Evolutionary conservation across 1,140 invertebrate genomes (phyloP).

Genomic region (Drosophila sturtevanti): DNA sequence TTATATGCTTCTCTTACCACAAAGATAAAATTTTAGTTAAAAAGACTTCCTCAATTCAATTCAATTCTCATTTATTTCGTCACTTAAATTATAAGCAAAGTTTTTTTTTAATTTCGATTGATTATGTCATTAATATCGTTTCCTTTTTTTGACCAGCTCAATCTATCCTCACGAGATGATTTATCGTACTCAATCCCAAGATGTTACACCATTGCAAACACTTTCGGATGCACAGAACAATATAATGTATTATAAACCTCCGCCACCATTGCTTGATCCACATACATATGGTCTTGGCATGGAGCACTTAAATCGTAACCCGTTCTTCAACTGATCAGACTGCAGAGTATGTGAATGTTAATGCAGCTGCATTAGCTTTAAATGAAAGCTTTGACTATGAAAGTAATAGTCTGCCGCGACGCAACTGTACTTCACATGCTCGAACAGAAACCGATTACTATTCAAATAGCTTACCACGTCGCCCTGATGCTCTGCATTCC

Average conservation of each 20-base stretch:
- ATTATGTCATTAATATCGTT: too few species aligned
- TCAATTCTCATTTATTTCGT: too few species aligned
- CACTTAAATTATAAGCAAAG: too few species aligned
- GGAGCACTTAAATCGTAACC: slow-evolving; percentile 55
- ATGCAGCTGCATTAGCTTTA: slow-evolving; percentile 61
- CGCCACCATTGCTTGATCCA: slow-evolving; percentile 62
- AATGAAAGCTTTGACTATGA: slow-evolving; percentile 79
- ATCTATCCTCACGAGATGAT: slow-evolving; percentile 88
- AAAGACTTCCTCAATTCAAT: too few species aligned
- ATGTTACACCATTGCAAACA: slow-evolving; percentile 78
- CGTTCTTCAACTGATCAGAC: slow-evolving; percentile 47
- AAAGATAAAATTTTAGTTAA: too few species aligned
- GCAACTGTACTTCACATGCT: slow-evolving; percentile 69
- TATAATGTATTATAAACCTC: slow-evolving; percentile 77
- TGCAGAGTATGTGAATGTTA: slow-evolving; percentile 66
- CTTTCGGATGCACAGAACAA: slow-evolving; percentile 73
- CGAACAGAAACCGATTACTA: slow-evolving; percentile 70
- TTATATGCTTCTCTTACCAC: too few species aligned
- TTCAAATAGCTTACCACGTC: slow-evolving; percentile 74
- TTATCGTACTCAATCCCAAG: slow-evolving; percentile 92
- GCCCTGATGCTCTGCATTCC: slow-evolving; percentile 50
- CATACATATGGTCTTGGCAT: slow-evolving; percentile 65
- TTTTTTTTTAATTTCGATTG: too few species aligned
- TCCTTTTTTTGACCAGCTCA: slow-evolving; percentile 13
- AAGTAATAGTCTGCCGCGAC: slow-evolving; percentile 75